phyloP scores from a whole-genome alignment of 2,113 vertebrate genomes.

The Aplodontia rufa region DNA sequence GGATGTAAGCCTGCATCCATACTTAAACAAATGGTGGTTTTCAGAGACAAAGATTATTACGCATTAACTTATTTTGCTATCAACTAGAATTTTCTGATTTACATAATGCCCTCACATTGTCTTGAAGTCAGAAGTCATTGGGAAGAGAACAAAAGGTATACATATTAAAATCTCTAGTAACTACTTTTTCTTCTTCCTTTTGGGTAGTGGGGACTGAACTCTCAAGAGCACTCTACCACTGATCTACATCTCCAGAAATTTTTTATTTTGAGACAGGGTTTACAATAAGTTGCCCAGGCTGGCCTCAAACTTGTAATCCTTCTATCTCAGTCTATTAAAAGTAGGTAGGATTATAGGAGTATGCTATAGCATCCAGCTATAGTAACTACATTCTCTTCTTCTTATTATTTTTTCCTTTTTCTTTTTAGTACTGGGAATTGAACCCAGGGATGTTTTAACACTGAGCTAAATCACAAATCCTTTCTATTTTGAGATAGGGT shows the following conservation, averaged over 20 bases:
- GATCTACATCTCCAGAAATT: background rate
- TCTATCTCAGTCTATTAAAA: too few relatives aligned
- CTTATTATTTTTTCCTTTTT: too few relatives aligned
- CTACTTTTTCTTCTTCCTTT: background rate
- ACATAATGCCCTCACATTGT: background rate
- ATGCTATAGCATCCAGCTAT: too few relatives aligned
- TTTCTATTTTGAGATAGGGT: too few relatives aligned
- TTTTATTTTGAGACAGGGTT: background rate
- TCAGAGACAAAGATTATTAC: conserved; percentile 27
- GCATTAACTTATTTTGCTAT: conserved; percentile 8
- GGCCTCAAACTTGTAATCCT: background rate
- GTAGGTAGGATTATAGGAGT: too few relatives aligned
- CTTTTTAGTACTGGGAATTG: too few relatives aligned
- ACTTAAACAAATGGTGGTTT: background rate
- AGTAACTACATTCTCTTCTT: too few relatives aligned
- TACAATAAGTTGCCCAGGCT: background rate
- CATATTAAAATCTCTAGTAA: background rate
- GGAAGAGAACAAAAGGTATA: conserved; percentile 15
- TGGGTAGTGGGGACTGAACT: background rate
- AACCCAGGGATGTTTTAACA: too few relatives aligned
- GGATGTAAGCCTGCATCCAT: background rate
- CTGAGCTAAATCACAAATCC: too few relatives aligned
- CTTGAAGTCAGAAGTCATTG: background rate
- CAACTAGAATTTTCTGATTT: conserved; percentile 37
- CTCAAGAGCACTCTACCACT: background rate